Conservation (phyloP, 2,888 invertebrate species). For the Troglohyphantes excavatus region DNA sequence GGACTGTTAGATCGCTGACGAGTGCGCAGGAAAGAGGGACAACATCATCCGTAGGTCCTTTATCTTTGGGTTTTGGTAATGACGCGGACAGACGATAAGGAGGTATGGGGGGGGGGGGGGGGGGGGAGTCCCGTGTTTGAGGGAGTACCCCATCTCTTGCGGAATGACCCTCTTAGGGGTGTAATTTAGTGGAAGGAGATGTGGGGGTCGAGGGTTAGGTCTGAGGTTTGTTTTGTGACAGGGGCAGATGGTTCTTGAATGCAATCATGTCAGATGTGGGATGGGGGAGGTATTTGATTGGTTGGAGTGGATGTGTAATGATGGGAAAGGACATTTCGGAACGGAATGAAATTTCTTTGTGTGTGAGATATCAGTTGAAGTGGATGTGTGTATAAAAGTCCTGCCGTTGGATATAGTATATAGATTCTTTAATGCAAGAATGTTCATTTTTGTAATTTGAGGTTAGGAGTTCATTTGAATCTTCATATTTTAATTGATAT, state of each 20-base stretch:
- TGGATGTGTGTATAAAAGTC: too few species aligned
- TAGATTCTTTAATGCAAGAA: too few species aligned
- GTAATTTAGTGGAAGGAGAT: conserved; percentile 21
- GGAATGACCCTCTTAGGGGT: conserved; percentile 8
- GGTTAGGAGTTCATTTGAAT: too few species aligned
- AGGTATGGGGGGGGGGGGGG: neutral
- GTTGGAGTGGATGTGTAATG: neutral
- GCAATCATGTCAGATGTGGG: conserved; percentile 4
- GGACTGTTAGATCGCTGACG: neutral
- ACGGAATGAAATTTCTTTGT: neutral
- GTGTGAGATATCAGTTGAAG: neutral
- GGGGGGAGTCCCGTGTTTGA: neutral
- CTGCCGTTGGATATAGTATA: too few species aligned
- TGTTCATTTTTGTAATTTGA: too few species aligned
- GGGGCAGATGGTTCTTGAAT: neutral
- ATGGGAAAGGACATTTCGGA: too few species aligned
- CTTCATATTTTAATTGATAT: too few species aligned
- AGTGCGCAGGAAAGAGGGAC: neutral
- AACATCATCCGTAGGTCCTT: neutral
- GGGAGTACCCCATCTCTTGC: neutral
- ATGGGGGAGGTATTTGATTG: neutral
- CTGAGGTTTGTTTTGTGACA: neutral
- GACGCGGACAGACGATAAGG: neutral
- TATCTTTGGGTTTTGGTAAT: neutral
- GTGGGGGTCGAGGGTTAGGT: neutral